A percentile compares a stretch with the other conserved stretches of the same genome.
Evolutionary conservation across 1,140 invertebrate genomes (phyloP).

Genomic region (Drosophila chauvacae): DNA sequence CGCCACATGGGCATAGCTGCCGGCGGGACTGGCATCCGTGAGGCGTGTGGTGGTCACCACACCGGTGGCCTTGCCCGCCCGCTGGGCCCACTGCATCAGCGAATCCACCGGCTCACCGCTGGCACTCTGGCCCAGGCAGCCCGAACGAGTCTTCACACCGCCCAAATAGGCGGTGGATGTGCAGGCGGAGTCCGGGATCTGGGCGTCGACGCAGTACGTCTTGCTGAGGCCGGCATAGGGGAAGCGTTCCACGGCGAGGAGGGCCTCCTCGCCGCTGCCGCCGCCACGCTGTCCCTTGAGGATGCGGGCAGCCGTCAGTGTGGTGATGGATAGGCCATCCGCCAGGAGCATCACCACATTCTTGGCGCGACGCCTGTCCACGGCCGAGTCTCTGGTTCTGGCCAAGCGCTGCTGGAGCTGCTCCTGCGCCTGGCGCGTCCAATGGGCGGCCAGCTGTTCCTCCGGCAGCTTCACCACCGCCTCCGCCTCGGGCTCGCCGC

Average conservation of each 20-base stretch:
- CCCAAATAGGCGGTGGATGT: conserved; percentile 89
- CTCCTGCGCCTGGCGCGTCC: conserved; percentile 53
- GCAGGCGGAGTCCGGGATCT: conserved; percentile 92
- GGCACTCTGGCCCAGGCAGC: conserved; percentile 87
- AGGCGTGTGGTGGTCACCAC: conserved; percentile 79
- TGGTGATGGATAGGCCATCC: conserved; percentile 91
- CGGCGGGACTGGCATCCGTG: conserved; percentile 77
- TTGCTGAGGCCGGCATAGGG: conserved; percentile 89
- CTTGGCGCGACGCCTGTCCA: conserved; percentile 85
- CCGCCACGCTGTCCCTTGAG: conserved; percentile 87
- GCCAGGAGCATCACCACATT: conserved; percentile 91
- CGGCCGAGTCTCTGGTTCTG: background rate
- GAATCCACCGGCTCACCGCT: conserved; percentile 88
- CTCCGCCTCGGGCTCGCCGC: background rate
- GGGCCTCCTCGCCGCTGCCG: conserved; percentile 87
- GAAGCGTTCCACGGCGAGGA: conserved; percentile 91
- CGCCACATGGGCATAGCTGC: conserved; percentile 86
- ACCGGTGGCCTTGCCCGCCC: conserved; percentile 87
- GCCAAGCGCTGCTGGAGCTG: conserved; percentile 49
- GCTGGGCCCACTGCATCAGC: conserved; percentile 92
- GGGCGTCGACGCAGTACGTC: conserved; percentile 89
- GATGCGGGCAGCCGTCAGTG: conserved; percentile 89
- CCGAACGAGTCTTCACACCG: conserved; percentile 90
- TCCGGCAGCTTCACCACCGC: background rate
- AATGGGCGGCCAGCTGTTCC: conserved; percentile 48